These are phyloP conservation scores for Triops cancriformis DNA, from an alignment of 1,140 invertebrate genomes.

Conservation along the genomic window DNA sequence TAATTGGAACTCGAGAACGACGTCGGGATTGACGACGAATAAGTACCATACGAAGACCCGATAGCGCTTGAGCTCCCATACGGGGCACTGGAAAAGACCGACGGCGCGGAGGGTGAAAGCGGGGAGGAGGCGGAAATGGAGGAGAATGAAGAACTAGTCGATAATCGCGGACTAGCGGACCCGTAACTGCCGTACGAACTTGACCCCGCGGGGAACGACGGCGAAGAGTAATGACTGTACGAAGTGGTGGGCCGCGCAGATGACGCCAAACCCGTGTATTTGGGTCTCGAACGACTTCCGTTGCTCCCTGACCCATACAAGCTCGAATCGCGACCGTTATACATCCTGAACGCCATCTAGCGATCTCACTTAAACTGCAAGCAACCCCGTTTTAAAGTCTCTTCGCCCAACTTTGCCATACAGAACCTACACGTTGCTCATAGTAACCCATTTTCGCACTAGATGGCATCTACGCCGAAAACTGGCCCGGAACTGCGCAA, in stretches of 20 bases:
- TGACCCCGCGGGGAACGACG: constrained; percentile 35
- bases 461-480: too few relatives aligned
- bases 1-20: neutral
- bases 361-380: neutral
- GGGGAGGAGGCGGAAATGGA: constrained; percentile 15
- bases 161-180: constrained; percentile 23
- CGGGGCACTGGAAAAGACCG: neutral
- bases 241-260: constrained; percentile 22
- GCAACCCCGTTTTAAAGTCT: neutral
- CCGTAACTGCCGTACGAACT: constrained; percentile 30
- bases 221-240: constrained; percentile 36
- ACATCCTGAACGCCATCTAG: neutral
- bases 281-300: neutral
- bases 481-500: too few relatives aligned
- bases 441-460: too few relatives aligned
- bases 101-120: neutral
- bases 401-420: neutral
- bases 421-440: too few relatives aligned
- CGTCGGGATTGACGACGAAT: neutral
- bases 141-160: constrained; percentile 6
- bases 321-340: neutral
- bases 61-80: neutral
- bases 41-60: neutral
- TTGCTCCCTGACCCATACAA: neutral
- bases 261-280: constrained; percentile 25